A percentile compares a stretch with the other conserved stretches of the same genome.
Evolutionary conservation across 2,888 invertebrate genomes (phyloP).

Genomic region (Metallyticus violacea): DNA sequence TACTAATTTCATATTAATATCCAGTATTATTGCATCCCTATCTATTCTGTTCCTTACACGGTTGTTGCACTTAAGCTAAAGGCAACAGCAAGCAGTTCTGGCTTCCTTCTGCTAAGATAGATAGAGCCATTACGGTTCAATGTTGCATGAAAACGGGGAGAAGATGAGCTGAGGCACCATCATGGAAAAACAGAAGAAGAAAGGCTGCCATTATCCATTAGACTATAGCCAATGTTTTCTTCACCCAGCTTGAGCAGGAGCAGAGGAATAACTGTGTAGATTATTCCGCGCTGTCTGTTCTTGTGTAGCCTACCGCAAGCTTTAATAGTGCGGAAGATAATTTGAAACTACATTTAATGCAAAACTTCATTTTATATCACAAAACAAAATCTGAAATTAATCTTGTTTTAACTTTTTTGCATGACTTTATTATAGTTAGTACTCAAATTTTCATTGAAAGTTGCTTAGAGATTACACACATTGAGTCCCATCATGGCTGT

Average conservation of each 20-base stretch:
- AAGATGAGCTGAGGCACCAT: neutral
- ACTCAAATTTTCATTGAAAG: too few relatives aligned
- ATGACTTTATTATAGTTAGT: too few relatives aligned
- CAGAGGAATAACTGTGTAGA: neutral
- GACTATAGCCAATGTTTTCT: neutral
- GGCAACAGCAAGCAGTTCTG: neutral
- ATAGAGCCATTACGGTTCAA: slow-evolving; percentile 13
- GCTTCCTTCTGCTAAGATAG: neutral
- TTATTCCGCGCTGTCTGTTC: neutral
- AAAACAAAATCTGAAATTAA: too few relatives aligned
- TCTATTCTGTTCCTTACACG: neutral
- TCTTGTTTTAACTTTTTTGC: too few relatives aligned
- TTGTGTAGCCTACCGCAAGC: neutral
- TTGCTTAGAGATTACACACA: too few relatives aligned
- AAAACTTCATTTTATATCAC: too few relatives aligned
- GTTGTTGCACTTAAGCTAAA: neutral
- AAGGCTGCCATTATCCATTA: neutral
- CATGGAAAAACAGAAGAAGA: neutral
- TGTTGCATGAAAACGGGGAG: slow-evolving; percentile 2
- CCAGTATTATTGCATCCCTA: neutral
- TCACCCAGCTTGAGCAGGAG: neutral
- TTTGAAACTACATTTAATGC: too few relatives aligned
- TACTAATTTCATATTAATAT: too few relatives aligned
- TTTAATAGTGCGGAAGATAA: neutral
- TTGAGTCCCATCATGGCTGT: too few relatives aligned